Percentiles rank a stretch among this genome's conserved stretches.
Evolutionary conservation across 2,113 vertebrate genomes (phyloP).

Genomic region (Geothlypis trichas): DNA sequence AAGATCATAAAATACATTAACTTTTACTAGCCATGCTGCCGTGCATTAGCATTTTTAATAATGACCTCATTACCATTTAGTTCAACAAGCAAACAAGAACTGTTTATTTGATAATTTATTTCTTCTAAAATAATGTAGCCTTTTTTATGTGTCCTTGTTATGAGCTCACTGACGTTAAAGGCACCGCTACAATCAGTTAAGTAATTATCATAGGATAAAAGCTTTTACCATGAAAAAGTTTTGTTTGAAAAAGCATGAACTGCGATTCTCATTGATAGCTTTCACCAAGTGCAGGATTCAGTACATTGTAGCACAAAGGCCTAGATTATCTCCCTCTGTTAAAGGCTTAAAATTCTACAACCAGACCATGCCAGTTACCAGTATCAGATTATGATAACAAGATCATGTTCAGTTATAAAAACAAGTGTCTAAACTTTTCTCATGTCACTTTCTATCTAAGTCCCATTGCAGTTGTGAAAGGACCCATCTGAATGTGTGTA

Average conservation of each 20-base stretch:
- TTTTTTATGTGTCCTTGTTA: slow-evolving; percentile 37
- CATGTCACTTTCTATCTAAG: slow-evolving; percentile 95
- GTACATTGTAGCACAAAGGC: slow-evolving; percentile 93
- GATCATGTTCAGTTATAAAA: slow-evolving; percentile 97
- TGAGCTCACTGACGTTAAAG: slow-evolving; percentile 64
- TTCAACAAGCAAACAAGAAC: slow-evolving; percentile 30
- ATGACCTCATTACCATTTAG: slow-evolving; percentile 52
- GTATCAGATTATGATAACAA: slow-evolving; percentile 96
- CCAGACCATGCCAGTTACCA: slow-evolving; percentile 88
- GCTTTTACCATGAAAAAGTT: slow-evolving; percentile 86
- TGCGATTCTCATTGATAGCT: slow-evolving; percentile 83
- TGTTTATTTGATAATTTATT: slow-evolving; percentile 50
- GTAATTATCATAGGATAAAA: slow-evolving; percentile 91
- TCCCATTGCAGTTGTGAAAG: slow-evolving; percentile 77
- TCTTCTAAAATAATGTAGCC: slow-evolving; percentile 43
- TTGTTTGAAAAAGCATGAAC: slow-evolving; percentile 86
- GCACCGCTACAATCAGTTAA: slow-evolving; percentile 78
- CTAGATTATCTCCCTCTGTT: slow-evolving; percentile 90
- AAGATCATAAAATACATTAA: slow-evolving; percentile 52
- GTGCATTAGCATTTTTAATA: slow-evolving; percentile 67
- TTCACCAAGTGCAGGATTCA: slow-evolving; percentile 86
- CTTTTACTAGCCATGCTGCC: background rate
- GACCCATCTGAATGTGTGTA: slow-evolving; percentile 81
- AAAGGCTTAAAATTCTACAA: slow-evolving; percentile 89
- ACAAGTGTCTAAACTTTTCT: slow-evolving; percentile 99